phyloP scores from a whole-genome alignment of 37 sponge, comb jelly and placozoan genomes.

The Chondrilla cf. caribensis region DNA sequence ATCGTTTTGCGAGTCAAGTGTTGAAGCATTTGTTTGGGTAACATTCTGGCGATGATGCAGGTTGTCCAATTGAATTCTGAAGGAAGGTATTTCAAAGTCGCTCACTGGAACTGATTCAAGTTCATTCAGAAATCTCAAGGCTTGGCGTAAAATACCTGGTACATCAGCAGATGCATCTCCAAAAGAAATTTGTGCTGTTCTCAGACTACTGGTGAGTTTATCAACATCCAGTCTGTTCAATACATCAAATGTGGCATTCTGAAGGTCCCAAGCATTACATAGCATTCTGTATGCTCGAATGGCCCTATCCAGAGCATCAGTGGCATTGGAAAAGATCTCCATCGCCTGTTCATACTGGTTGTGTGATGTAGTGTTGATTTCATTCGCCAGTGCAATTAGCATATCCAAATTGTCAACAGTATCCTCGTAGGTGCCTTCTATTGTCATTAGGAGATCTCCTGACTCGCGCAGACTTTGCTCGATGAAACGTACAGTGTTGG shows the following conservation, averaged over 20 bases:
- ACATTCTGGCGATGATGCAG: background rate
- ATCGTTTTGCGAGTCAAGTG: background rate
- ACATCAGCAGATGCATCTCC: background rate
- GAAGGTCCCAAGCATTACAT: constrained; percentile 9
- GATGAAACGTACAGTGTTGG: background rate
- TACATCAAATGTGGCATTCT: constrained; percentile 2
- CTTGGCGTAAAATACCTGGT: background rate
- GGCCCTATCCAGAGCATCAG: constrained; percentile 3
- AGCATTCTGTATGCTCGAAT: constrained; percentile 3
- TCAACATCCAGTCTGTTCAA: background rate
- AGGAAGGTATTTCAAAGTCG: background rate
- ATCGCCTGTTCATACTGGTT: background rate
- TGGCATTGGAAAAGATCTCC: background rate
- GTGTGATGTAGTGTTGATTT: background rate
- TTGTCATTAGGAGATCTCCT: background rate
- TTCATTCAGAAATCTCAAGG: background rate
- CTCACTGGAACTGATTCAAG: background rate
- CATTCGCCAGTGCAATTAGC: background rate
- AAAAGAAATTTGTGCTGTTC: background rate
- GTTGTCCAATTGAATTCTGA: background rate
- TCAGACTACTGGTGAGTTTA: background rate
- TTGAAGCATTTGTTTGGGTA: background rate
- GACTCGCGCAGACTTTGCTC: background rate
- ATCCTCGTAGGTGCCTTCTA: background rate
- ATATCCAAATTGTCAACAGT: background rate